Percentiles rank a stretch among this genome's conserved stretches.
These are phyloP conservation scores for Gallinago solitaria DNA, from an alignment of 2,797 vertebrate genomes.

Conservation along the genomic window DNA sequence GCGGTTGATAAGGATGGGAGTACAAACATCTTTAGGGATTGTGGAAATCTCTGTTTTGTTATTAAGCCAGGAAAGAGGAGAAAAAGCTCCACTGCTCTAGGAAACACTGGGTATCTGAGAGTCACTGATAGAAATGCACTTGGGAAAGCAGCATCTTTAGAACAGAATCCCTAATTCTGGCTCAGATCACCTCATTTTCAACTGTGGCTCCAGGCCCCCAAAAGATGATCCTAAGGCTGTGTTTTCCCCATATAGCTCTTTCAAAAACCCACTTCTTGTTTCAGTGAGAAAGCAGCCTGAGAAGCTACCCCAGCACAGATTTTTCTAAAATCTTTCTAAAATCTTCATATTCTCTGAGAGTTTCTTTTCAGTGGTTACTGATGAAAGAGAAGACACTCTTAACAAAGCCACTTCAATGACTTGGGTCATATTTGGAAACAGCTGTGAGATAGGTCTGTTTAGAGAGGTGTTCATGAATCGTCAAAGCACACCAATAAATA, in stretches of 20 bases:
- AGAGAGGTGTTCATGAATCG: background rate
- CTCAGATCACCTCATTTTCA: background rate
- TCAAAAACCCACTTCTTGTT: background rate
- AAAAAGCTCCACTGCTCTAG: background rate
- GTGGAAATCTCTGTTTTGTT: slow-evolving; percentile 11
- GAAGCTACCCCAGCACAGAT: background rate
- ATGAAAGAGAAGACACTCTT: background rate
- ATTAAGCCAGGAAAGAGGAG: background rate
- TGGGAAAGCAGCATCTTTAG: background rate
- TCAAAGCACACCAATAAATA: background rate
- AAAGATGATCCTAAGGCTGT: background rate
- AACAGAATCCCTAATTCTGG: background rate
- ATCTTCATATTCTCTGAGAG: background rate
- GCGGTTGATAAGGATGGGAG: background rate
- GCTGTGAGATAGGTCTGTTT: background rate
- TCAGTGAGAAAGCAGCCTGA: background rate
- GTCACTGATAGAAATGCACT: background rate
- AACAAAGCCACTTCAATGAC: background rate
- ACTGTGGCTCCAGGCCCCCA: background rate
- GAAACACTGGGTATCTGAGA: background rate
- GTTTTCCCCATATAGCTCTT: background rate
- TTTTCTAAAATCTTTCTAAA: background rate
- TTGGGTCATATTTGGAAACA: background rate
- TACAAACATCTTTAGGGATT: background rate
- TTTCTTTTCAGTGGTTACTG: background rate